Evolutionary conservation across 2,113 vertebrate genomes (phyloP).

Genomic region (Astatoreochromis straeleni): DNA sequence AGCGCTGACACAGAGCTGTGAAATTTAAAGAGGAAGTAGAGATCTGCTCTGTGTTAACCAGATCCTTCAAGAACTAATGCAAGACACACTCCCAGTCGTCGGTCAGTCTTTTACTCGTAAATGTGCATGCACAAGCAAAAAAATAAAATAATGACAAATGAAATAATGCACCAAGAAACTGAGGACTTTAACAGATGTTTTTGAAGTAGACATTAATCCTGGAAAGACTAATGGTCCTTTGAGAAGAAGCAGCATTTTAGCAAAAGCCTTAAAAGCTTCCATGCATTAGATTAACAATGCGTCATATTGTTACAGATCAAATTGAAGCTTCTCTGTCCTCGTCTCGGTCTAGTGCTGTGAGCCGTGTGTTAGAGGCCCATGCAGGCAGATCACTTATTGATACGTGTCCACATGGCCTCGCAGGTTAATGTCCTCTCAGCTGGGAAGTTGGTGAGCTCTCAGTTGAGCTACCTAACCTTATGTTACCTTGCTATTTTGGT

Average conservation of each 20-base stretch:
- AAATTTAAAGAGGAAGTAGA: conserved; percentile 48
- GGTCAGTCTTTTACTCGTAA: neutral
- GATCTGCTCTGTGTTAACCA: conserved; percentile 32
- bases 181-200: conserved; percentile 28
- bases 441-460: conserved; percentile 46
- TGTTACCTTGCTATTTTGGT: conserved; percentile 56
- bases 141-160: neutral
- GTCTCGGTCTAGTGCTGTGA: neutral
- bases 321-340: neutral
- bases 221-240: conserved; percentile 34
- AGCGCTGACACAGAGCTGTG: conserved; percentile 49
- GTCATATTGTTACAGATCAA: conserved; percentile 29
- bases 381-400: conserved; percentile 31
- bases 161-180: conserved; percentile 13
- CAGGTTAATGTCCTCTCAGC: conserved; percentile 52
- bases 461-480: conserved; percentile 53
- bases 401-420: conserved; percentile 28
- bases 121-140: neutral
- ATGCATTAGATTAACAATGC: conserved; percentile 38
- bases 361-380: neutral
- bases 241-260: conserved; percentile 23
- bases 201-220: conserved; percentile 24
- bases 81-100: neutral
- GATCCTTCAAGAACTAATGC: conserved; percentile 22
- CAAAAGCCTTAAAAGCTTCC: conserved; percentile 30